Conservation (phyloP, 2,888 invertebrate species). For the Drosophila macrospina region DNA sequence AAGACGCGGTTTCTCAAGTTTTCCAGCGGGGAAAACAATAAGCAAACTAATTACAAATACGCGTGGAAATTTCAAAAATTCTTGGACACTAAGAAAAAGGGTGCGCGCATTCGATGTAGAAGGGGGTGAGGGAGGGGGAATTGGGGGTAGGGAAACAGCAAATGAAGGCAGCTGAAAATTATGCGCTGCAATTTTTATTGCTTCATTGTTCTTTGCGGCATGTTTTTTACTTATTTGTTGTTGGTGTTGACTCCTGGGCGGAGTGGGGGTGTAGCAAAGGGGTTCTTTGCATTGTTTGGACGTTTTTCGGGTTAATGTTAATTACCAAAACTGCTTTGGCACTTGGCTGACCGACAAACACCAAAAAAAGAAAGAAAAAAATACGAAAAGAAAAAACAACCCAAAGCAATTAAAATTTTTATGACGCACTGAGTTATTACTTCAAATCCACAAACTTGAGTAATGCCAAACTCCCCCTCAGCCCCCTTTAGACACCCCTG, state of each 20-base stretch:
- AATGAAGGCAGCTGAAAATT: slow-evolving; percentile 70
- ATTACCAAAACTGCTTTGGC: slow-evolving; percentile 81
- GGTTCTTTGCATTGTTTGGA: slow-evolving; percentile 75
- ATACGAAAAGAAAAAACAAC: no score
- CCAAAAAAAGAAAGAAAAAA: no score
- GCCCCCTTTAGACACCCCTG: no score
- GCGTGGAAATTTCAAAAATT: slow-evolving; percentile 72
- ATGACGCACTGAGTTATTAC: slow-evolving; percentile 82
- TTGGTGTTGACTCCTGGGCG: slow-evolving; percentile 40
- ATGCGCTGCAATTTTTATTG: slow-evolving; percentile 82
- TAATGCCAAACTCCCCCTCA: slow-evolving; percentile 61
- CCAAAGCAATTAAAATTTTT: slow-evolving; percentile 82
- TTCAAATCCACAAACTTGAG: slow-evolving; percentile 81
- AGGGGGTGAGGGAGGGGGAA: neutral
- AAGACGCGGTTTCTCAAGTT: neutral
- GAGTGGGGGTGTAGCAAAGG: slow-evolving; percentile 15
- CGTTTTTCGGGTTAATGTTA: slow-evolving; percentile 77
- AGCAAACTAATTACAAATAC: slow-evolving; percentile 77
- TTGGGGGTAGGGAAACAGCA: slow-evolving; percentile 19
- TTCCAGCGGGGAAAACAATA: slow-evolving; percentile 57
- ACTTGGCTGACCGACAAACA: slow-evolving; percentile 67
- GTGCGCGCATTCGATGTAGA: slow-evolving; percentile 37
- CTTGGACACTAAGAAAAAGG: slow-evolving; percentile 61
- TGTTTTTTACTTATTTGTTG: slow-evolving; percentile 34
- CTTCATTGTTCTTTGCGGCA: slow-evolving; percentile 74